Conservation (phyloP, 2,113 vertebrate genomes). For the Malurus elegans region DNA sequence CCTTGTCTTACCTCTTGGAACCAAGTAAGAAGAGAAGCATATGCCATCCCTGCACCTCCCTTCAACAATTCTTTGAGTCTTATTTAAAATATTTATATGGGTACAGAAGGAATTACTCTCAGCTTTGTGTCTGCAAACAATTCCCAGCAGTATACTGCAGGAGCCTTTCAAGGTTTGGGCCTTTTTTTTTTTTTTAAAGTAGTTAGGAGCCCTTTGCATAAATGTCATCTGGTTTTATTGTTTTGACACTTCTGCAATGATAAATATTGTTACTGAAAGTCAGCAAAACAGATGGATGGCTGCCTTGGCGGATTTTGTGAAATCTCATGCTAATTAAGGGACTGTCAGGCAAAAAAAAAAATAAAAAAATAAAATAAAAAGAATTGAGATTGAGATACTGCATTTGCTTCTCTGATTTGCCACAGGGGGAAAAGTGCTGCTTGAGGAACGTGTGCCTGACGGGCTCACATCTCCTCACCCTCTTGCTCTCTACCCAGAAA, state of each 20-base stretch:
- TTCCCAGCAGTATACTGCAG: background rate
- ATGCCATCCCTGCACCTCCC: background rate
- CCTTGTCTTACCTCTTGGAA: background rate
- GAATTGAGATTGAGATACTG: background rate
- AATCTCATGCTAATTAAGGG: conserved; percentile 64
- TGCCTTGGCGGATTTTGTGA: conserved; percentile 49
- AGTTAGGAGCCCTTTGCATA: conserved; percentile 48
- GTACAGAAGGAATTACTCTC: conserved; percentile 25
- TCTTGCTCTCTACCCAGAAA: background rate
- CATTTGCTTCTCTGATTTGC: background rate
- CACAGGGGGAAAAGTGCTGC: background rate
- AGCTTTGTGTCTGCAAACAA: conserved; percentile 31
- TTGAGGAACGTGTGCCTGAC: rapidly evolving
- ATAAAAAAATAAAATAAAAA: background rate
- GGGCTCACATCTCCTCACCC: background rate
- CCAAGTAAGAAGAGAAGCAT: background rate
- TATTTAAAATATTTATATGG: conserved; percentile 31
- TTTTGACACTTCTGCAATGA: conserved; percentile 61
- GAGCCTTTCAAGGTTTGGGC: conserved; percentile 40
- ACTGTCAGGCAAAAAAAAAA: background rate
- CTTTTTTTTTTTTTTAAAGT: conserved; percentile 18
- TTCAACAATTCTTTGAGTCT: background rate
- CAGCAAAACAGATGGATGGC: conserved; percentile 65
- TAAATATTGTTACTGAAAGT: conserved; percentile 66
- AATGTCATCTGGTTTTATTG: conserved; percentile 63